Evolutionary conservation across 2,797 vertebrate genomes (phyloP).

Genomic region (Sciurus vulgaris): DNA sequence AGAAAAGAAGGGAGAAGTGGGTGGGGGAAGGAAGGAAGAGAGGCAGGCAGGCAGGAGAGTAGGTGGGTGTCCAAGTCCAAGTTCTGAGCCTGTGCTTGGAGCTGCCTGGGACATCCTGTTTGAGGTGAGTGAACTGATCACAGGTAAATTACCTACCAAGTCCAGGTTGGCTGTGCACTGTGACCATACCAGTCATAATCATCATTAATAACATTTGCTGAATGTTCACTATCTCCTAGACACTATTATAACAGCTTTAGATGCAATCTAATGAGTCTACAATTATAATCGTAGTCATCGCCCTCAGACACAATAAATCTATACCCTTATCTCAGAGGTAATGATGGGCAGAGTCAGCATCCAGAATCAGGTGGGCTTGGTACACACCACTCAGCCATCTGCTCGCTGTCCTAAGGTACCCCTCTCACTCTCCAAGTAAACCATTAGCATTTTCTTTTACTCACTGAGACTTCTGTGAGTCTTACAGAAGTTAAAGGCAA

Average conservation of each 20-base stretch:
- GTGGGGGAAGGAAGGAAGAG: accelerated
- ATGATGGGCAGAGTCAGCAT: accelerated
- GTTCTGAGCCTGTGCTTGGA: neutral
- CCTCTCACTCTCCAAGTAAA: neutral
- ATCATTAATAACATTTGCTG: neutral
- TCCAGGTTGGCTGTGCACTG: neutral
- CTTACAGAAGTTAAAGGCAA: neutral
- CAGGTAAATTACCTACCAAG: neutral
- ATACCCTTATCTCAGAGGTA: neutral
- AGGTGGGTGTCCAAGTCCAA: neutral
- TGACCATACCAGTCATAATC: neutral
- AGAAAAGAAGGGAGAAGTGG: accelerated
- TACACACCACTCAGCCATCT: accelerated
- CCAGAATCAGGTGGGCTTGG: too few species aligned
- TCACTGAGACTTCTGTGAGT: neutral
- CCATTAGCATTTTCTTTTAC: neutral
- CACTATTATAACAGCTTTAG: neutral
- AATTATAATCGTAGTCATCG: neutral
- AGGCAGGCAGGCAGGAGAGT: accelerated
- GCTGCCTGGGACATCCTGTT: neutral
- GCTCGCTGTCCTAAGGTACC: neutral
- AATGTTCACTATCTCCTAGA: neutral
- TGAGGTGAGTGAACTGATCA: neutral
- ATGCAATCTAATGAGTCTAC: neutral
- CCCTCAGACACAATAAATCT: neutral